Evolutionary conservation across 1,140 invertebrate species (phyloP).

Genomic region (Ladona fulva): DNA sequence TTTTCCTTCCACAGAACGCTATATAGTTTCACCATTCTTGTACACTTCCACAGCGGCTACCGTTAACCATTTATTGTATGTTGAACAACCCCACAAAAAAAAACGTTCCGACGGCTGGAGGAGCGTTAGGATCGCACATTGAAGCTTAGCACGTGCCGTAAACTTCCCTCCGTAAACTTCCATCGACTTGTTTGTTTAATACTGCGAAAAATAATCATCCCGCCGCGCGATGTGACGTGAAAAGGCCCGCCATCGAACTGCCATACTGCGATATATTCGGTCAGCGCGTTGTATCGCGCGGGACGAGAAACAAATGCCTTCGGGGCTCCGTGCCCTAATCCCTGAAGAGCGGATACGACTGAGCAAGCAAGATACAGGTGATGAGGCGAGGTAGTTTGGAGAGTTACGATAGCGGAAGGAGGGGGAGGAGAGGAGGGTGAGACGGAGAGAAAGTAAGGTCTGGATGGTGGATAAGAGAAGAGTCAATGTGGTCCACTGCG

Average conservation of each 20-base stretch:
- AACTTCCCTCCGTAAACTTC: no score
- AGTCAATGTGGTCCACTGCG: neutral
- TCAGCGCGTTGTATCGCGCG: neutral
- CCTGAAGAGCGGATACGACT: constrained; percentile 3
- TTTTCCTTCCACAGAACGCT: no score
- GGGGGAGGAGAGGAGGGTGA: neutral
- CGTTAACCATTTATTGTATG: no score
- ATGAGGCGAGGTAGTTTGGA: neutral
- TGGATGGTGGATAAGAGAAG: neutral
- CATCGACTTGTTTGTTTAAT: no score
- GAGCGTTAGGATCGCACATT: no score
- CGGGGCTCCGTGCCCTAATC: neutral
- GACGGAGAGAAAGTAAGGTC: neutral
- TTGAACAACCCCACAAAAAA: no score
- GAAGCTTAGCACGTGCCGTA: no score
- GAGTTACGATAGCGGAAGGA: neutral
- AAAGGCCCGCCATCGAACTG: neutral
- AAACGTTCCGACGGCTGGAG: no score
- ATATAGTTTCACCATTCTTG: no score
- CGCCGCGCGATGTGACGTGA: neutral
- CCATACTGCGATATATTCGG: neutral
- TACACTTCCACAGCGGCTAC: no score
- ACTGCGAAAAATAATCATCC: neutral
- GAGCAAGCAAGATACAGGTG: neutral
- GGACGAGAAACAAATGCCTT: neutral